Evolutionary conservation across 2,113 vertebrate genomes (phyloP).

Genomic region (Trematomus loennbergii): DNA sequence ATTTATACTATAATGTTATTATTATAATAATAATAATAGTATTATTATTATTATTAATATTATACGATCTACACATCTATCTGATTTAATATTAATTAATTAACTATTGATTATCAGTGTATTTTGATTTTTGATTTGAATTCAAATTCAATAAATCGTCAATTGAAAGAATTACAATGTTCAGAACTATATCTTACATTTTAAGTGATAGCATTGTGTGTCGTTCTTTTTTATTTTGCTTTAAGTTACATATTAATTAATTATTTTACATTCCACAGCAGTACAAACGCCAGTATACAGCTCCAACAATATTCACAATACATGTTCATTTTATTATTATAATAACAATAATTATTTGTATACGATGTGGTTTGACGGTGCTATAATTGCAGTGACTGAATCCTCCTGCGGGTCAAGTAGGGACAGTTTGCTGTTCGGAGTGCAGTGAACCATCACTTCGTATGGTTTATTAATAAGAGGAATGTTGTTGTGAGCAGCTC

Average conservation of each 20-base stretch:
- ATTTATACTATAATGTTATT: not conserved
- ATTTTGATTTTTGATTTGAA: not conserved
- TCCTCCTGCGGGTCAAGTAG: constrained; percentile 42
- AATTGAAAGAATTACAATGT: not conserved
- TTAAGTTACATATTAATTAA: not conserved
- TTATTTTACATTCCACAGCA: not conserved
- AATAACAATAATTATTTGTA: not conserved
- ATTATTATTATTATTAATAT: too few relatives aligned
- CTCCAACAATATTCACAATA: not conserved
- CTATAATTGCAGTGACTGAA: constrained; percentile 42
- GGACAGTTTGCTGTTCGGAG: constrained; percentile 44
- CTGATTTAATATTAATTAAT: not conserved
- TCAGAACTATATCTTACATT: not conserved
- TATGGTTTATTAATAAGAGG: constrained; percentile 55
- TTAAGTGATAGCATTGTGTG: not conserved
- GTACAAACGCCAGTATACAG: not conserved
- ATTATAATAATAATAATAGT: too few relatives aligned
- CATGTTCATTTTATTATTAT: too few relatives aligned
- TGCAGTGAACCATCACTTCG: constrained; percentile 54
- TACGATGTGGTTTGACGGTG: constrained; percentile 42
- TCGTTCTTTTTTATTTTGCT: not conserved
- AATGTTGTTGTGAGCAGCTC: constrained; percentile 63
- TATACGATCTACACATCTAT: not conserved
- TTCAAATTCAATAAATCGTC: not conserved
- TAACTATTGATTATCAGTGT: not conserved